Evolutionary conservation across 1,140 invertebrate species (phyloP).

Genomic region (Araneus ventricosus): DNA sequence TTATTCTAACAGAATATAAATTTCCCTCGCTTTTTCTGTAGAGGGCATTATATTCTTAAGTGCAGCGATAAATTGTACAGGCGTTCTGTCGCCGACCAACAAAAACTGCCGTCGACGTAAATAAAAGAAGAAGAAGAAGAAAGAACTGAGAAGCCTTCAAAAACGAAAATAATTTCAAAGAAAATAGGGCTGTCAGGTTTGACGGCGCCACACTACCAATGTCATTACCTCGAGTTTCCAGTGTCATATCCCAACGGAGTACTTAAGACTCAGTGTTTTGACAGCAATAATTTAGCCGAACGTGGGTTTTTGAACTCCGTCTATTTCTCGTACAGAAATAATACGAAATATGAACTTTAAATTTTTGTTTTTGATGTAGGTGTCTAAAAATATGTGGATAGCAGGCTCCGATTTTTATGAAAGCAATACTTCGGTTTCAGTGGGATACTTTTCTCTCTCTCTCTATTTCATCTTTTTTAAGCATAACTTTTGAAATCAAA

Average conservation of each 20-base stretch:
- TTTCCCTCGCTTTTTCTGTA: background rate
- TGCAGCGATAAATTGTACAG: background rate
- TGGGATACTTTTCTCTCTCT: too few relatives aligned
- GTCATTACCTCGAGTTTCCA: background rate
- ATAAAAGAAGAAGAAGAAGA: too few relatives aligned
- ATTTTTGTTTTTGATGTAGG: too few relatives aligned
- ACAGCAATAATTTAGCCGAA: background rate
- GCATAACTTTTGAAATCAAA: too few relatives aligned
- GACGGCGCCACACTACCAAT: background rate
- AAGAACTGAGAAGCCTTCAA: background rate
- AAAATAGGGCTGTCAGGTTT: background rate
- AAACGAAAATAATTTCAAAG: constrained; percentile 8
- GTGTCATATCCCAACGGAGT: background rate
- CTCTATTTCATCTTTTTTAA: too few relatives aligned
- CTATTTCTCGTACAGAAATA: background rate
- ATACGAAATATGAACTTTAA: too few relatives aligned
- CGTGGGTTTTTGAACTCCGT: constrained; percentile 20
- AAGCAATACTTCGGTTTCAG: too few relatives aligned
- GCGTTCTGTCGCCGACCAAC: background rate
- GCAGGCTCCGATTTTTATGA: too few relatives aligned
- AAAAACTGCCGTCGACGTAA: background rate
- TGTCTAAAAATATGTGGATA: too few relatives aligned
- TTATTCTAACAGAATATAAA: background rate
- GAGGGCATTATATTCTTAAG: background rate
- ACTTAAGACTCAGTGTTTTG: background rate